phyloP scores from a whole-genome alignment of 2,797 vertebrate genomes.

The Pelodytes ibericus region DNA sequence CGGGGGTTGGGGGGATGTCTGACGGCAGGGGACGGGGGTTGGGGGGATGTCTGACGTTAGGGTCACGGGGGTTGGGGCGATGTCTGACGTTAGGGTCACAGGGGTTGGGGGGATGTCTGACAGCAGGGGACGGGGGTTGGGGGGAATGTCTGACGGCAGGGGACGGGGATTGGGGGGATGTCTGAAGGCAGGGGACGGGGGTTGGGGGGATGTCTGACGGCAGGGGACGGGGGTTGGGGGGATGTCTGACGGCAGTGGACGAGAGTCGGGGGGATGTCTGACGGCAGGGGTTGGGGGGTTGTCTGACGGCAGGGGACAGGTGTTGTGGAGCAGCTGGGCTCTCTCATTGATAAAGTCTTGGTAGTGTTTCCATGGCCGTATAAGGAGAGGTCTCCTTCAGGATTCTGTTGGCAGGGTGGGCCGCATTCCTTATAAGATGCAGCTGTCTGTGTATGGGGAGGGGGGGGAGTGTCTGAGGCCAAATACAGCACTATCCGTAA shows the following conservation, averaged over 20 bases:
- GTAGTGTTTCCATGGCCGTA: conserved; percentile 91
- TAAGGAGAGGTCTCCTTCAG: conserved; percentile 92
- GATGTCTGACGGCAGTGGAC: conserved; percentile 7
- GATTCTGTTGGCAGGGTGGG: conserved; percentile 82
- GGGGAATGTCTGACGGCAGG: no score
- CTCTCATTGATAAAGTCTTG: conserved; percentile 96
- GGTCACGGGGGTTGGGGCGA: no score
- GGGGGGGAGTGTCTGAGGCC: conserved; percentile 22
- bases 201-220: background rate
- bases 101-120: no score
- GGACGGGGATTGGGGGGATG: no score
- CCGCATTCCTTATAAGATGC: conserved; percentile 98
- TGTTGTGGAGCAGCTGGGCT: conserved; percentile 62
- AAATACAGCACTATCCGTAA: background rate
- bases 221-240: no score
- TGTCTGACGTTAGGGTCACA: no score
- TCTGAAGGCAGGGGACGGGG: no score
- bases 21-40: no score
- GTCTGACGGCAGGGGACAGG: conserved; percentile 45
- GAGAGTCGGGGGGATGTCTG: background rate
- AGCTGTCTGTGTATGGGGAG: conserved; percentile 86
- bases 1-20: no score
- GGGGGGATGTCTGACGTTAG: no score
- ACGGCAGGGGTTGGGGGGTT: background rate
- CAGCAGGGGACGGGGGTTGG: no score